Conservation (phyloP, 2,113 vertebrate species). For the Gorsachius goisagi region DNA sequence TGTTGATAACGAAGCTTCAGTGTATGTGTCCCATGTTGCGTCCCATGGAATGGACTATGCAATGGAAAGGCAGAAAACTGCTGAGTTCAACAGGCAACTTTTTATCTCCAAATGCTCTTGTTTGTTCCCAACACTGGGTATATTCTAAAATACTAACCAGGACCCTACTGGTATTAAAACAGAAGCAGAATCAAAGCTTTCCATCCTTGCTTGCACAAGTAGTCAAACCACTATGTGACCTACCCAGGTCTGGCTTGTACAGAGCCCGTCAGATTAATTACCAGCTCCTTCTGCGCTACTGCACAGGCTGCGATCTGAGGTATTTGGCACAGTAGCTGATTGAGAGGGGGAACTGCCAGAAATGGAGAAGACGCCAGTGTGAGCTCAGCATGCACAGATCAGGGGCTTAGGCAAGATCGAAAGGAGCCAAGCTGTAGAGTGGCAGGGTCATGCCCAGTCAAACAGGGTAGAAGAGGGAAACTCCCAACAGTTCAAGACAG, state of each 20-base stretch:
- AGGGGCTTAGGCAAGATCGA: background rate
- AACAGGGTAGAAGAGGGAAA: background rate
- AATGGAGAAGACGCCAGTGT: background rate
- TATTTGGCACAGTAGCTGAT: background rate
- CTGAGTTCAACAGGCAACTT: background rate
- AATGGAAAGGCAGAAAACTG: background rate
- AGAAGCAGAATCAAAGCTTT: background rate
- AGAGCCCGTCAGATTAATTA: background rate
- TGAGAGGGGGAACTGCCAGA: background rate
- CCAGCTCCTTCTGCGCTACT: background rate
- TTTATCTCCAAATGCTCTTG: background rate
- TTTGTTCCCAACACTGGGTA: background rate
- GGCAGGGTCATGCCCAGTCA: background rate
- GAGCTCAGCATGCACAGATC: background rate
- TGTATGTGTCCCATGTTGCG: background rate
- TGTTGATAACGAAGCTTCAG: background rate
- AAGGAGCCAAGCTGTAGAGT: background rate
- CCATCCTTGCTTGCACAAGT: background rate
- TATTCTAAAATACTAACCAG: background rate
- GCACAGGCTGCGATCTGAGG: fast-evolving
- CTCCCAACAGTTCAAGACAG: background rate
- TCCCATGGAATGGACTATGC: background rate
- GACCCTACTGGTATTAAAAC: background rate
- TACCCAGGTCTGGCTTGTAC: background rate
- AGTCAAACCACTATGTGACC: background rate